Percentiles rank a stretch among this genome's conserved stretches.
These are phyloP conservation scores for Pseudanteris insignis DNA, from an alignment of 2,888 invertebrate genomes.

Conservation along the genomic window DNA sequence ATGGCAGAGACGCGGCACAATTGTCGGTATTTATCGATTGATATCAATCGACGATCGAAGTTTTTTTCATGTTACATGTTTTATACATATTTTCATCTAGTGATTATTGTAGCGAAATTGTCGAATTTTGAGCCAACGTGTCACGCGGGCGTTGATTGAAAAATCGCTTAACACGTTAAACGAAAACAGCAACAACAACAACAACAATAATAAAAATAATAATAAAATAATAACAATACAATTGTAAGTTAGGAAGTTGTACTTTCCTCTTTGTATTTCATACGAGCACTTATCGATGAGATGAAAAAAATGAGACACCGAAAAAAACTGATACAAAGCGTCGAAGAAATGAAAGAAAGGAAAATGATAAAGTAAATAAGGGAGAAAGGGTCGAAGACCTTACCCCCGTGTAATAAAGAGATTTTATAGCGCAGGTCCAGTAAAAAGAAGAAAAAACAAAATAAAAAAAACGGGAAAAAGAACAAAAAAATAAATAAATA, in stretches of 20 bases:
- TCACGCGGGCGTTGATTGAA: background rate
- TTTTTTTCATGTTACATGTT: constrained; percentile 17
- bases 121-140: constrained; percentile 15
- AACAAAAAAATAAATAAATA: no score
- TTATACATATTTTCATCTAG: constrained; percentile 36
- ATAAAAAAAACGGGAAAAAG: no score
- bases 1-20: constrained; percentile 12
- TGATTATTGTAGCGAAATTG: constrained; percentile 13
- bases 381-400: background rate
- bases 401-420: constrained; percentile 9
- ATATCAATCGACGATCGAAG: constrained; percentile 16
- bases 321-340: constrained; percentile 11
- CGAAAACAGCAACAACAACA: no score
- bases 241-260: no score
- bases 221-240: no score
- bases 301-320: no score
- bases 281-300: constrained; percentile 19
- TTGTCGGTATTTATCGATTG: constrained; percentile 35
- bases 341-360: background rate
- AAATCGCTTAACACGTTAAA: no score
- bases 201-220: no score
- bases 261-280: constrained; percentile 22
- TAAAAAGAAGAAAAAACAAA: no score
- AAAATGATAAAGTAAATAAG: background rate
- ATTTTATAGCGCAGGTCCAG: no score